Base-by-base conservation (phyloP, 1,140 invertebrate genomes). In the Drosophila ogumai region DNA sequence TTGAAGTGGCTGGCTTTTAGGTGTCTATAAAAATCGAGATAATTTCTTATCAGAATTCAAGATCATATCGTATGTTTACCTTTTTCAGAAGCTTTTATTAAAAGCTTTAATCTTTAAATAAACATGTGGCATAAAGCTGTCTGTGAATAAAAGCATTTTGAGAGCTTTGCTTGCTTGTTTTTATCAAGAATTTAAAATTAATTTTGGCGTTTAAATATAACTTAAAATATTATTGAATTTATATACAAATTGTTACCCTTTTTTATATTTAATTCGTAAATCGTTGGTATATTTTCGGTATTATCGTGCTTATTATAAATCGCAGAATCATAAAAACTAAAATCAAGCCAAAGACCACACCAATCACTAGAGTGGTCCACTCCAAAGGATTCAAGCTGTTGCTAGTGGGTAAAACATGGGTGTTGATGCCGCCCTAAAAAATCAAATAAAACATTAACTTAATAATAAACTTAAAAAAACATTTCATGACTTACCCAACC, bases 221-320 rank as follows among this genome's bases (percentile, higher is more conserved):
- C 0, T 28, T n/a, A 28, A 28, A 6, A 28, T 13, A 6, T 1
- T 19, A 3, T 1, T 0, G 0, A 44, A 3, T 12, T 19, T 19
- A 44, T 12, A 44, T 12, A 13, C 6, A 3, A 12, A 1, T 5
- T 19, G 10, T 0, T 12, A 22, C 0, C 0, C 19, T 49, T 22
- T n/a, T 15, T 10, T 13, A 54, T 34, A n/a, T 50, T 87, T 58
- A 88, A 43, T 66, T 84, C 40, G 85, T 81, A 65, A 90, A 81
- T 72, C 86, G 85, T 76, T 85, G 75, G 36, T 91, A 91, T 72
- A 82, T 75, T 90, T 91, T 91, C n/a, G 91, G 91, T 55, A 92
- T 78, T 47, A 92, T 46, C 41, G 84, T 87, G 40, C 74, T 82
- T 36, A 91, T 44, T 69, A 92, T 81, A 75, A 92, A 92, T 40